Evolutionary conservation across 1,140 invertebrate species (phyloP), one percentile per base, ranked within the genome.

Genomic region (Sminthurinus signatus): DNA sequence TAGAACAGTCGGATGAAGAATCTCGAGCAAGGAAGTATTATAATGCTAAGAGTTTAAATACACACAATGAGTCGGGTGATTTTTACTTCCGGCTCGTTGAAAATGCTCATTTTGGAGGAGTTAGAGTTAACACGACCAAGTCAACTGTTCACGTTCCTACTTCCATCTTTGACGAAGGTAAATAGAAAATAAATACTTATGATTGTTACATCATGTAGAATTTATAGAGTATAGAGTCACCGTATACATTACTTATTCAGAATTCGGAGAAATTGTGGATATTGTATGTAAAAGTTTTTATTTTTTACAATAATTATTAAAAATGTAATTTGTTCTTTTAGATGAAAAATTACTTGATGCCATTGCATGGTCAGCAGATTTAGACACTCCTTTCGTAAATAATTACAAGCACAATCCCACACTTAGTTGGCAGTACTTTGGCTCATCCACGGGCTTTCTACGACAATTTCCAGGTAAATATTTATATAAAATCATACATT

Each of bases 361-460:
- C 0, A 89, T 96, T 54, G 78, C 85, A 73, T 96, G 93, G 93
- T 92, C 92, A 0, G 86, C 89, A 75, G 77, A 78, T 4, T 78
- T 98, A 29, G 91, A 96, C 75, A 79, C 87, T 28, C 83, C 87
- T 0, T 98, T 97, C 75, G 81, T 79, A 63, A 83, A 88, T 70
- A 98, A 98, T 77, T 89, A 89, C 71, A 81, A 86, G 54, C 82
- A 85, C 1, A 92, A 98, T 81, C 88, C 89, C 1, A 87, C 90
- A 0, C 78, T 98, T 8, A 86, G 87, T 0, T 98, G 92, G 91
- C 96, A 98, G 78, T 98, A 95, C 76, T 98, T 98, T 77, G 91
- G 93, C 14, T 93, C 90, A 69, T 85, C 88, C 36, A 86, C 85
- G 2, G 96, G 96, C n/a, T 88, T 96, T 70, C 80, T 98, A 65